These are phyloP conservation scores for Borostomias antarcticus DNA, from an alignment of 2,797 vertebrate species.

Conservation along the genomic window DNA sequence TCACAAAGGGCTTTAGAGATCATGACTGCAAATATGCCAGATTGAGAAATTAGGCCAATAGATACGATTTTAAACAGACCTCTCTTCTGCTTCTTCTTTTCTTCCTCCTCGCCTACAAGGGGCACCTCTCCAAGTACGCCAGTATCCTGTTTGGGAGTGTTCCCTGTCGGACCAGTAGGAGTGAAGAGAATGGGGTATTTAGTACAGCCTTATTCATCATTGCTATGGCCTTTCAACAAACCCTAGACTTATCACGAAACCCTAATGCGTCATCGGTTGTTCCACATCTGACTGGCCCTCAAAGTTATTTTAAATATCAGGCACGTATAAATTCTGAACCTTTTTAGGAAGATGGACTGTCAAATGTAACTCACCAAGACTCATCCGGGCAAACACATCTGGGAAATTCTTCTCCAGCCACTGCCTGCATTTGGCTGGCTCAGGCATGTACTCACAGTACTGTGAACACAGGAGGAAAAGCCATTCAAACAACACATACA, in stretches of 20 bases:
- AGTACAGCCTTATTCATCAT: slow-evolving; percentile 3
- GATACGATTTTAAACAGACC: slow-evolving; percentile 63
- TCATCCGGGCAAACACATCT: slow-evolving; percentile 94
- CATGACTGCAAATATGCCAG: no score
- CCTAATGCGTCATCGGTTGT: not conserved
- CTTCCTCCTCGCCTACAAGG: slow-evolving; percentile 89
- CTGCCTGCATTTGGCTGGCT: slow-evolving; percentile 96
- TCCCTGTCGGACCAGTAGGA: slow-evolving; percentile 70
- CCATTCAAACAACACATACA: not conserved
- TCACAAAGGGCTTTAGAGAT: no score
- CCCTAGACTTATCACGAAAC: not conserved
- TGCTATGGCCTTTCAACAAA: not conserved
- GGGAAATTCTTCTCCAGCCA: slow-evolving; percentile 99
- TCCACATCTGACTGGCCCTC: no score
- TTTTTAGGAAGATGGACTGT: not conserved
- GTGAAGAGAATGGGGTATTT: slow-evolving; percentile 37
- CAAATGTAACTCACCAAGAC: slow-evolving; percentile 83
- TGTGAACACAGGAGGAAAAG: slow-evolving; percentile 51
- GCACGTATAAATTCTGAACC: not conserved
- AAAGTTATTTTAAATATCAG: not conserved
- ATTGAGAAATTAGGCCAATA: not conserved
- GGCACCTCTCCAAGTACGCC: slow-evolving; percentile 83
- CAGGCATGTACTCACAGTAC: slow-evolving; percentile 99
- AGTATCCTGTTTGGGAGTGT: slow-evolving; percentile 86
- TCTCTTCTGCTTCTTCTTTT: slow-evolving; percentile 99